phyloP scores from a whole-genome alignment of 2,888 invertebrate species.

The Nomada fabriciana region DNA sequence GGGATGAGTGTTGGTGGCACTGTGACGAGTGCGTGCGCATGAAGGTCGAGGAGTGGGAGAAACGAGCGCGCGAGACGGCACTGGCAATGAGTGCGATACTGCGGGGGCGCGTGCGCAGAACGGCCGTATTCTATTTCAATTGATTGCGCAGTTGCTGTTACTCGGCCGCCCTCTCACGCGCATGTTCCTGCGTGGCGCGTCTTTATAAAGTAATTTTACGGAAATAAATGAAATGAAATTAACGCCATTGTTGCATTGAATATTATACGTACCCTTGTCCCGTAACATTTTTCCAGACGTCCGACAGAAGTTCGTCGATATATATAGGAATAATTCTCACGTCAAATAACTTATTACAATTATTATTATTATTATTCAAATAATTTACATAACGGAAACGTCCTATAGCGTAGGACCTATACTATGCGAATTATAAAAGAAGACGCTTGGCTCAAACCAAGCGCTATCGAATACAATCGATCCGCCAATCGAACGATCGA shows the following conservation, averaged over 20 bases:
- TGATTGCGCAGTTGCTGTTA: slow-evolving; percentile 65
- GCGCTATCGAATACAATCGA: not conserved
- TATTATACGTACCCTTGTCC: too few species aligned
- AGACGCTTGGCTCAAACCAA: not conserved
- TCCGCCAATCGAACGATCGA: not conserved
- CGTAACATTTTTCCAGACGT: too few species aligned
- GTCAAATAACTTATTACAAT: not conserved
- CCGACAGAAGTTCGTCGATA: too few species aligned
- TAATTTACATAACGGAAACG: not conserved
- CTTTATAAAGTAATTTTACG: not conserved
- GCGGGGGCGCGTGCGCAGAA: too few species aligned
- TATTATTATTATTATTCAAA: slow-evolving; percentile 1
- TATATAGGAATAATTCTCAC: not conserved
- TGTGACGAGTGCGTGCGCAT: too few species aligned
- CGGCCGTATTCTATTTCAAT: slow-evolving; percentile 43
- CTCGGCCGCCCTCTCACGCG: slow-evolving; percentile 36
- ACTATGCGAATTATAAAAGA: not conserved
- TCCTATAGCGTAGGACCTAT: not conserved
- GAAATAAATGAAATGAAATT: too few species aligned
- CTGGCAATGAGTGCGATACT: too few species aligned
- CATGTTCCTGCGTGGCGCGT: slow-evolving; percentile 3
- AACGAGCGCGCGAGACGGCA: not conserved
- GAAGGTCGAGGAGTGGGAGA: not conserved
- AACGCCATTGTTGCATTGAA: too few species aligned
- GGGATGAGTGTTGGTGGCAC: too few species aligned